Evolutionary conservation across 1,140 invertebrate genomes (phyloP).

Genomic region (Pseudomyrmex cubaensis): DNA sequence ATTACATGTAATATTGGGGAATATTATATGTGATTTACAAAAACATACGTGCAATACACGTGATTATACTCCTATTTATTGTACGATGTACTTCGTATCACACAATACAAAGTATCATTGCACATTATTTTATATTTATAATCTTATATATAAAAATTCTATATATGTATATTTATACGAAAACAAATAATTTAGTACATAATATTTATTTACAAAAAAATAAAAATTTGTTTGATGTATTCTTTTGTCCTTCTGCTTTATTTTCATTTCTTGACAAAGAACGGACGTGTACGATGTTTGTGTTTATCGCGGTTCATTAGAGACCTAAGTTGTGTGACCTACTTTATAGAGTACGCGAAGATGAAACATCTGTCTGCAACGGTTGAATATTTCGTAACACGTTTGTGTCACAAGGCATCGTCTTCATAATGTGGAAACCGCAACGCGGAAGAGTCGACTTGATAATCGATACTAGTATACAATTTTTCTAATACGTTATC

Average conservation of each 20-base stretch:
- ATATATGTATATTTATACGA: constrained; percentile 23
- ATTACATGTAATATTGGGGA: not conserved
- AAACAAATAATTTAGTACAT: constrained; percentile 47
- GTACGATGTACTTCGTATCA: not conserved
- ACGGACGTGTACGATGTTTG: not conserved
- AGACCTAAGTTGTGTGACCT: constrained; percentile 60
- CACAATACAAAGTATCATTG: too few relatives aligned
- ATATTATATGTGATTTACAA: constrained; percentile 10
- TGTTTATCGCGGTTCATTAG: constrained; percentile 41
- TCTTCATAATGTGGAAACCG: not conserved
- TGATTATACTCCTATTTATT: constrained; percentile 65
- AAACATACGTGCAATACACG: constrained; percentile 64
- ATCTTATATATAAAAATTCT: not conserved
- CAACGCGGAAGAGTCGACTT: not conserved
- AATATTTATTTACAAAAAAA: constrained; percentile 24
- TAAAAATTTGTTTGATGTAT: not conserved
- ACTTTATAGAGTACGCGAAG: constrained; percentile 53
- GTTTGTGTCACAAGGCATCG: constrained; percentile 8
- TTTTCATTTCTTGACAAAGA: not conserved
- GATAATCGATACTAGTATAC: not conserved
- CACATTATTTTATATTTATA: too few relatives aligned
- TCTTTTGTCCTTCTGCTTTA: not conserved
- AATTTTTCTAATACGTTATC: constrained; percentile 1
- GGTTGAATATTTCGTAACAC: constrained; percentile 14
- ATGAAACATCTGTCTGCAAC: constrained; percentile 66